Base-by-base conservation (phyloP, 1,140 invertebrate genomes). In the Rhagoletis zephyria region DNA sequence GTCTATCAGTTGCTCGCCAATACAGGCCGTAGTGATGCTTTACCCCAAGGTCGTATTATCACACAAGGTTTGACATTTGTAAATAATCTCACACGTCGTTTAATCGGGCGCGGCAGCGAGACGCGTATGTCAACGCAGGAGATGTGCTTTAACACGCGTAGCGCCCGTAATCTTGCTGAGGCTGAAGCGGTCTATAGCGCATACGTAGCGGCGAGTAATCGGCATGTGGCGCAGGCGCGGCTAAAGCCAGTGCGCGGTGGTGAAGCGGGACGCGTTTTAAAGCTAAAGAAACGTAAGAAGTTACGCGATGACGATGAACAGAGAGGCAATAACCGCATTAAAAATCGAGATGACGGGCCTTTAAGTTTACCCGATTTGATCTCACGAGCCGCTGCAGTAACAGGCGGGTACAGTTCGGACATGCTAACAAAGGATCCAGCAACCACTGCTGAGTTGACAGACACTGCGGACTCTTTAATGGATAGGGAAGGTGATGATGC, bases 251-350 rank as follows among this genome's bases (percentile, higher is more conserved):
- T 74, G 67, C 67, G 67, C 42, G n/a, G n/a, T 7, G 45, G 67
- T 74, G 67, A 74, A 42, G 67, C n/a, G 42, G 67, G 40, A 16
- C 67, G 67, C 6, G 45, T 74, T 74, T 74, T 74, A 42, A 74
- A 74, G 67, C 14, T 74, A 14, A 74, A 74, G 45, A 74, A 48
- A 40, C 67, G 67, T 74, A 74, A 74, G n/a, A 74, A 74, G 67
- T 74, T 74, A n/a, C 40, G 67, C 14, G 14, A 0, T 4, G 67
- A 74, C 4, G 67, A 48, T 10, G 67, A 45, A 45, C 12, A 14
- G 0, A 9, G 67, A 4, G 67, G 67, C 14, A 74, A 74, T 48
- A 42, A 74, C 16, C 67, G 67, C 16, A 74, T 74, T 48, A 10
- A 40, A 16, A 74, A 74, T 48, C 40, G 45, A 1, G 67, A 74